Base-by-base conservation (phyloP, 2,888 invertebrate genomes). In the Troides helena region DNA sequence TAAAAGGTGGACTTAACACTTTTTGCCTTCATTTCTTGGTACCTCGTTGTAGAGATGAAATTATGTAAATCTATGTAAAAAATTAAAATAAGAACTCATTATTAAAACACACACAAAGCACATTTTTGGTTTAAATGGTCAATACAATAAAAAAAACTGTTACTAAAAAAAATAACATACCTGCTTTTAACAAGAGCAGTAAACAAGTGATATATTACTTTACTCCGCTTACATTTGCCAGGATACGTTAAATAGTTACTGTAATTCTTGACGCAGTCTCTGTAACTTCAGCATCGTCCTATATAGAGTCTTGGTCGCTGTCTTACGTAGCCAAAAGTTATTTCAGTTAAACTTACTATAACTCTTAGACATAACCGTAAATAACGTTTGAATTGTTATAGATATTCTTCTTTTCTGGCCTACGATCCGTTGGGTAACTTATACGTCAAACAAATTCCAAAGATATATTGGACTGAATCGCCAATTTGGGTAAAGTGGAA, bases 401-500 rank as follows among this genome's bases (percentile, higher is more conserved):
- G 81, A 84, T 85, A 86, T 85, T 84, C 85, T 85, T 88, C 90
- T 58, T 88, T 86, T 89, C 86, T 83, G 83, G 80, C 80, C 81
- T 81, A 76, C 77, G 80, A 81, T 81, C 78, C 81, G 65, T 69
- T 67, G 73, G 85, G 78, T 84, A 85, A 89, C 85, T 90, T 88
- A 83, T 83, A 86, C 86, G 83, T 88, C 85, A 87, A 87, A 88
- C 88, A 88, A 88, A 90, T 88, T 88, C 84, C 81, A 81, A 80
- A 87, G 86, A 90, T 90, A 88, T 89, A 89, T 90, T 84, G 84
- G 80, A 80, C 85, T 84, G 85, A 88, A 87, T 88, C 85, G 87
- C 89, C 90, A 90, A 91, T 92, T 91, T 88, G 81, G 85, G 85
- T 84, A 89, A 89, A 91, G 89, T 90, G 87, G 85, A 82, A 84